Evolutionary conservation across 2,797 vertebrate genomes (phyloP).

Genomic region (Prunella strophiata): DNA sequence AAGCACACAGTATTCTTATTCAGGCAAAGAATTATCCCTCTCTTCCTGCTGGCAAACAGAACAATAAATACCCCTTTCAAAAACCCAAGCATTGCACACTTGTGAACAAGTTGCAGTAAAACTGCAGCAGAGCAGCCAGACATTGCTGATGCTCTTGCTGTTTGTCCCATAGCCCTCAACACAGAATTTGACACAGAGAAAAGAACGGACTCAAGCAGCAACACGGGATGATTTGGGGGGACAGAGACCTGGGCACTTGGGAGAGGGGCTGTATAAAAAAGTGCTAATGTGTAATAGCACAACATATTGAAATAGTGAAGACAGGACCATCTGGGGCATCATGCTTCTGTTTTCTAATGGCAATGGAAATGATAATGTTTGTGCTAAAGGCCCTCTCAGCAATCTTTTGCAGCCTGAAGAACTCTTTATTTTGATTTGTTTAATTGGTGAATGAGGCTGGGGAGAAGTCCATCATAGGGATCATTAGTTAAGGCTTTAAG

Average conservation of each 20-base stretch:
- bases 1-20: background rate
- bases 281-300: background rate
- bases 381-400: slow-evolving; percentile 26
- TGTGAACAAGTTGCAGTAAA: background rate
- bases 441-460: slow-evolving; percentile 66
- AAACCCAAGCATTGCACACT: background rate
- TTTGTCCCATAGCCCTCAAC: background rate
- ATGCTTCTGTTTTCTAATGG: background rate
- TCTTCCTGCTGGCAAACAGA: background rate
- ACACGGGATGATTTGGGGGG: accelerated
- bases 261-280: background rate
- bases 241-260: background rate
- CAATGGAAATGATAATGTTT: slow-evolving; percentile 49
- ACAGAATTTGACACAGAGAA: background rate
- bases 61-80: background rate
- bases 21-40: background rate
- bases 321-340: background rate
- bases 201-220: background rate
- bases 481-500: slow-evolving; percentile 65
- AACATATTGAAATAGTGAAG: background rate
- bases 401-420: slow-evolving; percentile 49
- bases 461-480: slow-evolving; percentile 57
- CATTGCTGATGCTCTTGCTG: background rate
- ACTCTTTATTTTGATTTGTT: slow-evolving; percentile 65
- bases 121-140: background rate